A percentile compares a stretch with the other conserved stretches of the same genome.
Conservation (phyloP, 2,888 invertebrate genomes). For the Caenorhabditis wallacei region DNA sequence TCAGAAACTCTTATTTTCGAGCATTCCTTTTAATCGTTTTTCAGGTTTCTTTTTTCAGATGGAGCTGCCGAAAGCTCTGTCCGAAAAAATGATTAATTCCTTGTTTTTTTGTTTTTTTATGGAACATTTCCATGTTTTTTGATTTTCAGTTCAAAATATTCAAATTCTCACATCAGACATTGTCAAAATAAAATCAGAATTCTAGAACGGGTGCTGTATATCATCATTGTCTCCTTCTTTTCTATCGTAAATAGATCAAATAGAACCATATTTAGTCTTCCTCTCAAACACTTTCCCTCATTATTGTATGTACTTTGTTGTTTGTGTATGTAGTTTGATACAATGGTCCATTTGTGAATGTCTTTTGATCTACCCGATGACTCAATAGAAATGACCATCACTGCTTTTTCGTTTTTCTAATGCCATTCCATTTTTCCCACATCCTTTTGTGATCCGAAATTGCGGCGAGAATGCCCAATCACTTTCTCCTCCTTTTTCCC, state of each 20-base stretch:
- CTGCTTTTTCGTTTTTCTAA: not conserved
- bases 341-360: not conserved
- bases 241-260: too few relatives aligned
- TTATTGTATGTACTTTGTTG: not conserved
- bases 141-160: too few relatives aligned
- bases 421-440: constrained; percentile 16
- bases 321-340: constrained; percentile 6
- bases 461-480: constrained; percentile 44
- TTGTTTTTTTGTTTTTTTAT: constrained; percentile 7
- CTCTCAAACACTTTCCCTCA: not conserved
- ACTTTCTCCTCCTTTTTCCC: constrained; percentile 16
- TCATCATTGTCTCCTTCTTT: too few relatives aligned
- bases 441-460: constrained; percentile 32
- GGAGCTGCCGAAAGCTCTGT: too few relatives aligned
- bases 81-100: too few relatives aligned
- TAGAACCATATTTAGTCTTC: too few relatives aligned
- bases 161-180: not conserved
- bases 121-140: not conserved
- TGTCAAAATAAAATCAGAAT: too few relatives aligned
- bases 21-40: too few relatives aligned
- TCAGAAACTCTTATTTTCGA: too few relatives aligned
- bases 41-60: too few relatives aligned
- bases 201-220: too few relatives aligned
- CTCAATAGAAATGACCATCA: not conserved
- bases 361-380: constrained; percentile 21